Evolutionary conservation across 2,797 vertebrate species (phyloP).

Genomic region (Microhierax caerulescens): DNA sequence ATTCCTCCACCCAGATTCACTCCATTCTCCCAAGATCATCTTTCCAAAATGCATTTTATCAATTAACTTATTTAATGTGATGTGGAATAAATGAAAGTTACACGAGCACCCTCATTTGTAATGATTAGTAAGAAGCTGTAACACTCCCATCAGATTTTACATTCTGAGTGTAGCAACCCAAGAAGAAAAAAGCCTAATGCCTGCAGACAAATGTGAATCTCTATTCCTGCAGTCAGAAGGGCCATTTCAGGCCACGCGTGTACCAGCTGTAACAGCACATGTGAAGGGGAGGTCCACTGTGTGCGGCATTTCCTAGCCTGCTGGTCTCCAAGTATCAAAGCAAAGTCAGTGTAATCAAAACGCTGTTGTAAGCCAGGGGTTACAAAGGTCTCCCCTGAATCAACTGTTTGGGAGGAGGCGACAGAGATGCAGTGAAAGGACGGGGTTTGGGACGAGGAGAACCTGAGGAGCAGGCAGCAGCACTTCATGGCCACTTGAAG

Average conservation of each 20-base stretch:
- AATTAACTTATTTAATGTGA: background rate
- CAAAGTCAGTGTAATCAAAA: background rate
- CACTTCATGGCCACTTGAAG: background rate
- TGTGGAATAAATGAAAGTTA: background rate
- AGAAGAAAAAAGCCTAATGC: background rate
- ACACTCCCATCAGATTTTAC: background rate
- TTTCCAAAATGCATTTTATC: background rate
- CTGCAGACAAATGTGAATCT: background rate
- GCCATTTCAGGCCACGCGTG: background rate
- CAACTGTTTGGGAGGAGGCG: accelerated
- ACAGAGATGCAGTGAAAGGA: background rate
- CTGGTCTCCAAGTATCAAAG: background rate
- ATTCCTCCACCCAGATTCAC: background rate
- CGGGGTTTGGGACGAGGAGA: background rate
- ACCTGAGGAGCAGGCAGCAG: background rate
- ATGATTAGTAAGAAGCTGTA: background rate
- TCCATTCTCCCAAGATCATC: background rate
- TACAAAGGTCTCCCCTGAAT: background rate
- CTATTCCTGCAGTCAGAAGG: background rate
- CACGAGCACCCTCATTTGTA: background rate
- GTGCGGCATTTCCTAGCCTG: background rate
- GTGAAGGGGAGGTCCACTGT: background rate
- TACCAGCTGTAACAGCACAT: background rate
- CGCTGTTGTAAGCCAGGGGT: background rate
- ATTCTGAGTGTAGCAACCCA: background rate